These are phyloP conservation scores for Euura lappo DNA, from an alignment of 1,140 invertebrate species.

Conservation along the genomic window DNA sequence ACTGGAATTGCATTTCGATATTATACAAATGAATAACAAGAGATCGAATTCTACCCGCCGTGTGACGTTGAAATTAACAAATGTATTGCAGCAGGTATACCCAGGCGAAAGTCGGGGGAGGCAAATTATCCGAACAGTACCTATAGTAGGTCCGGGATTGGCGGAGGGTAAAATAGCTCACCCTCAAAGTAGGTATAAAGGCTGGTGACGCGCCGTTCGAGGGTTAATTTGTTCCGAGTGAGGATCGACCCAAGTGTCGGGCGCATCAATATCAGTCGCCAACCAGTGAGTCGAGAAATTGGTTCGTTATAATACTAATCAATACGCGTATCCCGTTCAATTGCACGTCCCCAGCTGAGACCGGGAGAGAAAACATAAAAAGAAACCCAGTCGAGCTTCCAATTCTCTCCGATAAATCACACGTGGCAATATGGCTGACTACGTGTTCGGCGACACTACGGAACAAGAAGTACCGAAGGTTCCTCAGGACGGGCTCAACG, in stretches of 20 bases:
- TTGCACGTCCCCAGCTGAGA: not conserved
- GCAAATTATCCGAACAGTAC: not conserved
- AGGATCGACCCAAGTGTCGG: not conserved
- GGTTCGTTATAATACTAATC: not conserved
- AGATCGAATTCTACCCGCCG: too few species aligned
- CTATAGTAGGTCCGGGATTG: not conserved
- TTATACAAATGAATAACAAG: too few species aligned
- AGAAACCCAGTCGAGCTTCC: too few species aligned
- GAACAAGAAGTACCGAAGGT: not conserved
- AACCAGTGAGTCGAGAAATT: not conserved
- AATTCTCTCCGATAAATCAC: not conserved
- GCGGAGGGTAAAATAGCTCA: conserved; percentile 1
- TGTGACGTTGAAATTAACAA: too few species aligned
- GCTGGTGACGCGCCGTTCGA: not conserved
- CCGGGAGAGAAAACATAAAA: too few species aligned
- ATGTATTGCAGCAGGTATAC: not conserved
- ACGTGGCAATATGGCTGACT: conserved; percentile 36
- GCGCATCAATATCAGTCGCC: not conserved
- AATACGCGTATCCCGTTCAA: not conserved
- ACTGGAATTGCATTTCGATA: too few species aligned
- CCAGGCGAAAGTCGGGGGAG: not conserved
- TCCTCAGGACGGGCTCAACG: conserved; percentile 36
- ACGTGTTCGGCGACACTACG: conserved; percentile 26
- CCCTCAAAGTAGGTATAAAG: not conserved
- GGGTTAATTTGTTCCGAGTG: not conserved